Percentiles rank a stretch among this genome's conserved stretches.
Evolutionary conservation across 2,888 invertebrate species (phyloP).

Genomic region (Drosophila cognata): DNA sequence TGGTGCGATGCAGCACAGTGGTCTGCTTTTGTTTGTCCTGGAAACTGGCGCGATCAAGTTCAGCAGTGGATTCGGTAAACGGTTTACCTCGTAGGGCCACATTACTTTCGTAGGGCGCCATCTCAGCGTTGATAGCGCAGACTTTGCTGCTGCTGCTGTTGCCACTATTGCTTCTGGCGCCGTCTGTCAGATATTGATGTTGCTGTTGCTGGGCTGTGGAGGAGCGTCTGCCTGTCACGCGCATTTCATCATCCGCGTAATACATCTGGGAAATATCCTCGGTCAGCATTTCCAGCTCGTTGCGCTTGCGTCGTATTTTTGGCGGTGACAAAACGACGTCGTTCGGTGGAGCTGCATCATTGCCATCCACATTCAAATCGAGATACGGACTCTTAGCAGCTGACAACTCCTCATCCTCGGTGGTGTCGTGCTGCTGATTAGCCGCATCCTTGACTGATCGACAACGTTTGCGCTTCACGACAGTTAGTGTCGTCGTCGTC

Average conservation of each 20-base stretch:
- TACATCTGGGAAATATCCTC: slow-evolving; percentile 89
- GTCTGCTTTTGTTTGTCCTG: neutral
- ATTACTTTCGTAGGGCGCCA: slow-evolving; percentile 30
- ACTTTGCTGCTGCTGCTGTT: slow-evolving; percentile 56
- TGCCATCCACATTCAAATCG: neutral
- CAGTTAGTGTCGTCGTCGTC: neutral
- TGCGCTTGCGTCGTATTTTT: slow-evolving; percentile 79
- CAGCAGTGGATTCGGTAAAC: neutral
- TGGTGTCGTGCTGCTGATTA: neutral
- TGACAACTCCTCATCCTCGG: slow-evolving; percentile 4
- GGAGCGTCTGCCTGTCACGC: slow-evolving; percentile 87
- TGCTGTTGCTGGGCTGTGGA: slow-evolving; percentile 83
- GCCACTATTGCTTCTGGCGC: slow-evolving; percentile 18
- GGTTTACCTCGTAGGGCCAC: slow-evolving; percentile 50
- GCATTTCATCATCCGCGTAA: slow-evolving; percentile 87
- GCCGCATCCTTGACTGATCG: neutral
- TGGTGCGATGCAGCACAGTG: neutral
- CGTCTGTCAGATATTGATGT: too few species aligned
- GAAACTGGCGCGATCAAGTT: slow-evolving; percentile 16
- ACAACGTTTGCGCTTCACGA: slow-evolving; percentile 42
- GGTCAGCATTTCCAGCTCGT: slow-evolving; percentile 87
- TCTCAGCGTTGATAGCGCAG: neutral
- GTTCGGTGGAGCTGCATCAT: too few species aligned
- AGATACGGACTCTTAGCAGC: neutral
- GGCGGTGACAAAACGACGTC: slow-evolving; percentile 17